These are phyloP conservation scores for Pelosia muscerda DNA, from an alignment of 2,888 invertebrate genomes.

Conservation along the genomic window DNA sequence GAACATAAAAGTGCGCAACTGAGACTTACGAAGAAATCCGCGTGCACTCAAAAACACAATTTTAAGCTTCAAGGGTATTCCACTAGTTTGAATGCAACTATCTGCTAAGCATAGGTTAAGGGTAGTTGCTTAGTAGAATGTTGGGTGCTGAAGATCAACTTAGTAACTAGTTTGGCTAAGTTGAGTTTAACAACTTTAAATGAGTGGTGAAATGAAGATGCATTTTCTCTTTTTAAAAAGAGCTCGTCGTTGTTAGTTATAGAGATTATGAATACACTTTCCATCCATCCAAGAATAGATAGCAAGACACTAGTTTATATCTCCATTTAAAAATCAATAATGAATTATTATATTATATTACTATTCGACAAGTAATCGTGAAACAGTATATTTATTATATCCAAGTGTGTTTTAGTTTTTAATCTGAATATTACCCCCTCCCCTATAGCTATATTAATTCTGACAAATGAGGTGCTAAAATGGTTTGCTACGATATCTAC, in stretches of 20 bases:
- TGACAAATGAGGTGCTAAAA: constrained; percentile 24
- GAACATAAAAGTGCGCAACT: too few relatives aligned
- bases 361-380: too few relatives aligned
- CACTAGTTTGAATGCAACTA: constrained; percentile 29
- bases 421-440: too few relatives aligned
- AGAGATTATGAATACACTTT: background rate
- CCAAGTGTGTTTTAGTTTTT: too few relatives aligned
- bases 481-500: constrained; percentile 35
- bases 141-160: constrained; percentile 23
- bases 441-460: constrained; percentile 11
- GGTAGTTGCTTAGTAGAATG: constrained; percentile 37
- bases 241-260: background rate
- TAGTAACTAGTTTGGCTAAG: constrained; percentile 35
- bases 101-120: constrained; percentile 27
- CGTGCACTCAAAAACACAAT: too few relatives aligned
- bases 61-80: constrained; percentile 23
- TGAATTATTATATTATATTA: too few relatives aligned
- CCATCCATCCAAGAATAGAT: too few relatives aligned
- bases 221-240: constrained; percentile 22
- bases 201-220: constrained; percentile 34
- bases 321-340: too few relatives aligned
- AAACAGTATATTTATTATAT: too few relatives aligned
- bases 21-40: too few relatives aligned
- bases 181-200: constrained; percentile 35
- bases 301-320: too few relatives aligned